Evolutionary conservation across 2,888 invertebrate species (phyloP).

Genomic region (Gandaritis pyraliata): DNA sequence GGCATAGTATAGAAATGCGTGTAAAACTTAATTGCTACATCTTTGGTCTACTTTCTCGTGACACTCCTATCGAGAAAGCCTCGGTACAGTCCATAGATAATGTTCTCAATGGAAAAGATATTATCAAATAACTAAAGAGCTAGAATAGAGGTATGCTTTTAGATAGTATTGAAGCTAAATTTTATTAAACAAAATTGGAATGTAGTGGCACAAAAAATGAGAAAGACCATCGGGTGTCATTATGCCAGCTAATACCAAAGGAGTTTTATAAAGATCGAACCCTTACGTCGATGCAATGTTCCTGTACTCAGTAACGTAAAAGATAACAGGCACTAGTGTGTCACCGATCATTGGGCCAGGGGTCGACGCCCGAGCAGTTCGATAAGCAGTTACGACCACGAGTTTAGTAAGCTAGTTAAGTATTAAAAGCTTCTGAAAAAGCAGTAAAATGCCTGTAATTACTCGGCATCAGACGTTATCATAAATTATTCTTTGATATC

Average conservation of each 20-base stretch:
- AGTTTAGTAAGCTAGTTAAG: neutral
- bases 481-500: neutral
- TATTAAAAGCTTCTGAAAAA: neutral
- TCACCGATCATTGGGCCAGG: constrained; percentile 38
- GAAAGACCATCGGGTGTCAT: no score
- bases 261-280: no score
- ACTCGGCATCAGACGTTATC: neutral
- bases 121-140: no score
- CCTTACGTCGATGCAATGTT: no score
- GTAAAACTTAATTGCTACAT: constrained; percentile 39
- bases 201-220: no score
- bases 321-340: constrained; percentile 20
- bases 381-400: constrained; percentile 31
- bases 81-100: constrained; percentile 4
- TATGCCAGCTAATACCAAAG: no score
- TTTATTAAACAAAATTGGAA: no score
- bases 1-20: constrained; percentile 35
- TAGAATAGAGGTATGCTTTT: no score
- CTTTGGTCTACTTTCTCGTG: constrained; percentile 41
- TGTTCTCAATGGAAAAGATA: no score
- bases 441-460: neutral
- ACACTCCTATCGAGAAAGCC: constrained; percentile 31
- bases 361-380: constrained; percentile 39
- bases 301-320: neutral
- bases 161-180: no score